Conservation (phyloP, 2,113 vertebrate genomes). For the Trinectes maculatus region DNA sequence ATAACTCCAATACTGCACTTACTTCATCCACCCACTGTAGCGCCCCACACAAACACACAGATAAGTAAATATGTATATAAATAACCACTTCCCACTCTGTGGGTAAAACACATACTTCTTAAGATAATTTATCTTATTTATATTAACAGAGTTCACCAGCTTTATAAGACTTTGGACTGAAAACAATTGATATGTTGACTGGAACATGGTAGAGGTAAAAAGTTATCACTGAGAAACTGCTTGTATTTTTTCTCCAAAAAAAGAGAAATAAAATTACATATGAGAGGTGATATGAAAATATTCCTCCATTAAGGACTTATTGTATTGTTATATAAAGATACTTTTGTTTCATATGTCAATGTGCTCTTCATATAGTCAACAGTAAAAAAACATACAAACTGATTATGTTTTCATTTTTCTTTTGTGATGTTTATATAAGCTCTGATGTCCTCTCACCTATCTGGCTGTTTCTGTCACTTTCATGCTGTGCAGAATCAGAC, state of each 20-base stretch:
- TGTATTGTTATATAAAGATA: not conserved
- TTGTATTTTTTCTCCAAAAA: too few relatives aligned
- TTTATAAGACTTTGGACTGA: not conserved
- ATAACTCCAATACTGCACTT: conserved; percentile 16
- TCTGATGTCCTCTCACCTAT: conserved; percentile 79
- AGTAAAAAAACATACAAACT: not conserved
- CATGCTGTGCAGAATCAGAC: conserved; percentile 81
- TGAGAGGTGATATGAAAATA: not conserved
- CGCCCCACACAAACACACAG: not conserved
- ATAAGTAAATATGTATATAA: not conserved
- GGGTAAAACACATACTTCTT: not conserved
- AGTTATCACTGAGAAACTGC: too few relatives aligned
- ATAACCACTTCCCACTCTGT: not conserved
- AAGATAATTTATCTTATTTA: too few relatives aligned
- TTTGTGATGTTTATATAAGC: not conserved
- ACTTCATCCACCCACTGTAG: conserved; percentile 1
- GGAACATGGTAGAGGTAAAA: too few relatives aligned
- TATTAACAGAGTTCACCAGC: too few relatives aligned
- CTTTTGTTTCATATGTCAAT: not conserved
- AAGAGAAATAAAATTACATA: not conserved
- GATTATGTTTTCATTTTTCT: too few relatives aligned
- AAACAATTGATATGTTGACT: too few relatives aligned
- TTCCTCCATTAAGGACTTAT: not conserved
- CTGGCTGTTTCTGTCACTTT: conserved; percentile 84
- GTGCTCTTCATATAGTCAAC: too few relatives aligned